A percentile compares a stretch with the other conserved stretches of the same genome.
Evolutionary conservation across 2,888 invertebrate species (phyloP).

Genomic region (Malthinus seriepunctatus): DNA sequence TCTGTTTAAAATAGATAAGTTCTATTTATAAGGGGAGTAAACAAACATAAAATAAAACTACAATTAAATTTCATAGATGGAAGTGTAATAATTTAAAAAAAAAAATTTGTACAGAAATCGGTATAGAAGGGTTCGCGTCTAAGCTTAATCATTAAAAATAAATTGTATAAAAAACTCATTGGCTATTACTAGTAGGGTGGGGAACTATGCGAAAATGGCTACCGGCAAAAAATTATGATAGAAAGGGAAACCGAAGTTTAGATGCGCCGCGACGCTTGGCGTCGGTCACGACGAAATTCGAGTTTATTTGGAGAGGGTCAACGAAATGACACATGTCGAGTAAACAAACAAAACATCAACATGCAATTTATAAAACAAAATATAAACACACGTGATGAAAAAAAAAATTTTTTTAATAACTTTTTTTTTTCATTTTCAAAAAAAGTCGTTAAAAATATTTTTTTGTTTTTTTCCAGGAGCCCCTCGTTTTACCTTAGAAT

Average conservation of each 20-base stretch:
- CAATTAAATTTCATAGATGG: slow-evolving; percentile 34
- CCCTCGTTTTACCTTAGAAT: slow-evolving; percentile 33
- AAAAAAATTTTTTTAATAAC: background rate
- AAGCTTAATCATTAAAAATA: slow-evolving; percentile 46
- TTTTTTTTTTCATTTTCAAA: background rate
- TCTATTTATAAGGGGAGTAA: slow-evolving; percentile 33
- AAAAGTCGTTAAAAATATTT: slow-evolving; percentile 3
- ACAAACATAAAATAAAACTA: slow-evolving; percentile 31
- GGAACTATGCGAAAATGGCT: slow-evolving; percentile 45
- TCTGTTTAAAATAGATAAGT: slow-evolving; percentile 25
- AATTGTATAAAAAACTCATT: slow-evolving; percentile 50
- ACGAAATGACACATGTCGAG: slow-evolving; percentile 25
- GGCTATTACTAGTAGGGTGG: slow-evolving; percentile 43
- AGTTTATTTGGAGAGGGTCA: slow-evolving; percentile 24
- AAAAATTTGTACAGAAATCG: slow-evolving; percentile 24
- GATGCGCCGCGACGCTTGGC: slow-evolving; percentile 30
- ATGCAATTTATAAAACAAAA: slow-evolving; percentile 20
- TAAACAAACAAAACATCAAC: slow-evolving; percentile 21
- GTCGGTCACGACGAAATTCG: slow-evolving; percentile 24
- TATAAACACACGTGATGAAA: slow-evolving; percentile 11
- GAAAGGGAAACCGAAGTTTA: slow-evolving; percentile 43
- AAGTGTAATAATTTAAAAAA: slow-evolving; percentile 9
- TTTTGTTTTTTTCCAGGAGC: background rate
- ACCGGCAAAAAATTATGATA: slow-evolving; percentile 42
- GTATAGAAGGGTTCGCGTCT: slow-evolving; percentile 37